These are phyloP conservation scores for Radopholus similis DNA, from an alignment of 1,140 invertebrate genomes.

Conservation along the genomic window DNA sequence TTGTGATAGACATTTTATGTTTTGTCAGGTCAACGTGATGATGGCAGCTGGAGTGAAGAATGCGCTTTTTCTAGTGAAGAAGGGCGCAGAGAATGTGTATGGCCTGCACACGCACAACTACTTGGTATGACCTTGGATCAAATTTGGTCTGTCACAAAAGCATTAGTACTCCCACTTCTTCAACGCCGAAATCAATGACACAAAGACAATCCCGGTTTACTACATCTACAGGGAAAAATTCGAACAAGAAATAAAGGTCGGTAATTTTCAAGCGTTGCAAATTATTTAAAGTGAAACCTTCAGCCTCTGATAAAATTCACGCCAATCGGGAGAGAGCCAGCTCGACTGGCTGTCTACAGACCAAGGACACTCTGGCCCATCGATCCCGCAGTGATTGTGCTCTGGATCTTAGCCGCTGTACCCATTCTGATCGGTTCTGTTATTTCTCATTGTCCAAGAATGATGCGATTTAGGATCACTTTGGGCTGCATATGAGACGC, in stretches of 20 bases:
- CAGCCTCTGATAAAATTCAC: slow-evolving; percentile 8
- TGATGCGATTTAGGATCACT: slow-evolving; percentile 5
- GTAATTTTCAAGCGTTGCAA: slow-evolving; percentile 2
- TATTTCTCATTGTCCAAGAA: not conserved
- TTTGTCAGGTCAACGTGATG: slow-evolving; percentile 36
- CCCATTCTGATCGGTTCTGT: not conserved
- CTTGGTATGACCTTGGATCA: slow-evolving; percentile 29
- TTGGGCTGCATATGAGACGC: slow-evolving; percentile 1
- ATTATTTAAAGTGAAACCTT: slow-evolving; percentile 4
- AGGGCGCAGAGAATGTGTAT: slow-evolving; percentile 25
- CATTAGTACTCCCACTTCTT: slow-evolving; percentile 53
- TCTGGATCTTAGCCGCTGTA: slow-evolving; percentile 25
- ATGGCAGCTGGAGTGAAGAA: slow-evolving; percentile 9
- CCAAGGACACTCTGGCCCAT: slow-evolving; percentile 20
- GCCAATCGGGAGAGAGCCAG: no score
- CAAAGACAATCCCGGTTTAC: slow-evolving; percentile 24
- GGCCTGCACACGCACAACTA: slow-evolving; percentile 33
- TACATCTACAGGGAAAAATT: slow-evolving; percentile 43
- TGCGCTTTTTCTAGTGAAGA: slow-evolving; percentile 48
- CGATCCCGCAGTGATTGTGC: slow-evolving; percentile 13
- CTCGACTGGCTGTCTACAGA: slow-evolving; percentile 42
- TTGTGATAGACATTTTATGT: not conserved
- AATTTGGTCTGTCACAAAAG: not conserved
- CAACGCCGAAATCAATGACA: slow-evolving; percentile 46
- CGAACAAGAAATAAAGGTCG: slow-evolving; percentile 16